Evolutionary conservation across 2,888 invertebrate genomes (phyloP), one percentile per base, ranked within the genome.

Genomic region (Chloroclystis v-ata): DNA sequence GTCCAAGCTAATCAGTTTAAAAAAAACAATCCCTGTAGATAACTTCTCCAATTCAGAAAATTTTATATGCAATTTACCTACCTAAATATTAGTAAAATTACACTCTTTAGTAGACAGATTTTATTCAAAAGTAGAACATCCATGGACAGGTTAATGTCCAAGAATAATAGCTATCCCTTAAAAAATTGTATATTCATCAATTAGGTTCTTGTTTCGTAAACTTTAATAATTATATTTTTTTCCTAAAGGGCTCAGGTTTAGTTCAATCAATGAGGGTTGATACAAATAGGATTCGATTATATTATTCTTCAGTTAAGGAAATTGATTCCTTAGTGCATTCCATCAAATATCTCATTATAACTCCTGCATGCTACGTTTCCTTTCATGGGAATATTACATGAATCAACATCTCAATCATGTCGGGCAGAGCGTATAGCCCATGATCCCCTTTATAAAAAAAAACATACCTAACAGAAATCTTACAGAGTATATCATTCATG

Each of bases 401-500:
- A 43, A 50, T 59, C 59, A 56, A 49, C 58, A 59, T 59, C 59
- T 59, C 54, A 59, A 52, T 48, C 59, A 56, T 59, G 53, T 56
- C 54, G 20, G 10, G 26, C 28, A 42, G 24, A 16, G 16, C 25
- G 8, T 25, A 13, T 14, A 20, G n/a, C 20, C 25, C 32, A 30
- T 12, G 5, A 20, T 20, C 20, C 5, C 2, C 5, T 20, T 4
- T 20, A n/a, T n/a, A n/a, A n/a, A n/a, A n/a, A n/a, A n/a, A n/a
- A n/a, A n/a, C n/a, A n/a, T n/a, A n/a, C n/a, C n/a, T n/a, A n/a
- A n/a, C n/a, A n/a, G n/a, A n/a, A n/a, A n/a, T n/a, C n/a, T n/a
- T n/a, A n/a, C n/a, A n/a, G n/a, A n/a, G n/a, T n/a, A n/a, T n/a
- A n/a, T n/a, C n/a, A n/a, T n/a, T n/a, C n/a, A n/a, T n/a, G n/a